Percentiles rank a stretch among this genome's conserved stretches.
These are phyloP conservation scores for Drosophila koepferae DNA, from an alignment of 2,888 invertebrate genomes.

Conservation along the genomic window DNA sequence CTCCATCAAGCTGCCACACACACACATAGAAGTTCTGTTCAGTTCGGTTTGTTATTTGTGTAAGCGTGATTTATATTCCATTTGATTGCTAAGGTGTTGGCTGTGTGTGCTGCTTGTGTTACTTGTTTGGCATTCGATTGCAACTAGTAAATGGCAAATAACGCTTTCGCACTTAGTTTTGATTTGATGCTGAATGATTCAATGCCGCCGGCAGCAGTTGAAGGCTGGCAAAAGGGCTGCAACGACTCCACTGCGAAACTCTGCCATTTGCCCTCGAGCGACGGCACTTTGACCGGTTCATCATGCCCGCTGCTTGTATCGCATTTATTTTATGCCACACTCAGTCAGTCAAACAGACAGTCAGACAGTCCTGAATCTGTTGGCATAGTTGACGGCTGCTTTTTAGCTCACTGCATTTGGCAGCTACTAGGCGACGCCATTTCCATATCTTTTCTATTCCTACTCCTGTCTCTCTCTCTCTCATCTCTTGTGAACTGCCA, in stretches of 20 bases:
- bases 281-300: conserved; percentile 18
- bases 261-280: conserved; percentile 5
- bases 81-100: conserved; percentile 49
- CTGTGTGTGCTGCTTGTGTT: conserved; percentile 1
- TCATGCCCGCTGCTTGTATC: neutral
- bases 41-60: conserved; percentile 19
- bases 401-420: conserved; percentile 41
- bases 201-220: conserved; percentile 30
- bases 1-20: conserved; percentile 12
- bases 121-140: conserved; percentile 48
- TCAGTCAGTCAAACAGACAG: conserved; percentile 11
- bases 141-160: conserved; percentile 54
- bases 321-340: conserved; percentile 32
- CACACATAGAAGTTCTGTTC: neutral
- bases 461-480: neutral
- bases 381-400: conserved; percentile 22
- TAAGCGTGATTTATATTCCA: conserved; percentile 55
- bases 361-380: conserved; percentile 1
- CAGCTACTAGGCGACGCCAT: conserved; percentile 39
- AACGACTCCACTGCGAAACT: conserved; percentile 3
- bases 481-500: neutral
- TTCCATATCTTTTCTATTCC: conserved; percentile 4
- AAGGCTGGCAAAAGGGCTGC: conserved; percentile 16
- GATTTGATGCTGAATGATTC: conserved; percentile 61
- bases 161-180: conserved; percentile 57